phyloP scores from a whole-genome alignment of 2,888 invertebrate genomes.

The Anodontia alba region DNA sequence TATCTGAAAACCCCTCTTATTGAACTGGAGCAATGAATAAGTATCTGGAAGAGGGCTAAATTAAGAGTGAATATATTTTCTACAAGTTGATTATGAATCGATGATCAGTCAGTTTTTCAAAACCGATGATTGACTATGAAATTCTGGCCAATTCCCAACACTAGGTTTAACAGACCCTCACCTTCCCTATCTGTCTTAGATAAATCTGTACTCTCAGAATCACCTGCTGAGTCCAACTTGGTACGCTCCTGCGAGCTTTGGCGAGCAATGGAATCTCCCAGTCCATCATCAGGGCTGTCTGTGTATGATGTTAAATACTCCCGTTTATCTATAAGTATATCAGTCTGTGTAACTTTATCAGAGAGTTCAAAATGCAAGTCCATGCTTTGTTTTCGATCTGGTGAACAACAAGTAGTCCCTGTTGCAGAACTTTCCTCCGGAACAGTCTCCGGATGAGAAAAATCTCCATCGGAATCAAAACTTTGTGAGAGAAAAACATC shows the following conservation, averaged over 20 bases:
- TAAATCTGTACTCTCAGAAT: conserved; percentile 76
- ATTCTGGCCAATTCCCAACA: no score
- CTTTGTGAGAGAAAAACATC: conserved; percentile 85
- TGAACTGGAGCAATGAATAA: no score
- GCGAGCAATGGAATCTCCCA: conserved; percentile 81
- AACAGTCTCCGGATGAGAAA: conserved; percentile 78
- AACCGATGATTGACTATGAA: no score
- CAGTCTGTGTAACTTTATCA: conserved; percentile 71
- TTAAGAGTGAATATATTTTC: no score
- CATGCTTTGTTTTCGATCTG: conserved; percentile 78
- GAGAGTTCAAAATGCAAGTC: conserved; percentile 70
- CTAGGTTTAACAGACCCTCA: background rate
- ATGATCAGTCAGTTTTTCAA: no score
- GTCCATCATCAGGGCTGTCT: conserved; percentile 83
- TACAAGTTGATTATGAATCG: no score
- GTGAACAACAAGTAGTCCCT: conserved; percentile 77
- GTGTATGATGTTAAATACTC: conserved; percentile 67
- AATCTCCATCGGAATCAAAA: conserved; percentile 80
- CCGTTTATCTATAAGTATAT: conserved; percentile 59
- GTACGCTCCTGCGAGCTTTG: conserved; percentile 74
- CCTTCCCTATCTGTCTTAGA: conserved; percentile 70
- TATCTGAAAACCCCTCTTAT: no score
- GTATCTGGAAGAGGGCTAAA: no score
- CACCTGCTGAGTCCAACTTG: conserved; percentile 76
- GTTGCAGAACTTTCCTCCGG: conserved; percentile 80